phyloP scores from a whole-genome alignment of 2,888 invertebrate genomes.

The Tryphoninae sp. region DNA sequence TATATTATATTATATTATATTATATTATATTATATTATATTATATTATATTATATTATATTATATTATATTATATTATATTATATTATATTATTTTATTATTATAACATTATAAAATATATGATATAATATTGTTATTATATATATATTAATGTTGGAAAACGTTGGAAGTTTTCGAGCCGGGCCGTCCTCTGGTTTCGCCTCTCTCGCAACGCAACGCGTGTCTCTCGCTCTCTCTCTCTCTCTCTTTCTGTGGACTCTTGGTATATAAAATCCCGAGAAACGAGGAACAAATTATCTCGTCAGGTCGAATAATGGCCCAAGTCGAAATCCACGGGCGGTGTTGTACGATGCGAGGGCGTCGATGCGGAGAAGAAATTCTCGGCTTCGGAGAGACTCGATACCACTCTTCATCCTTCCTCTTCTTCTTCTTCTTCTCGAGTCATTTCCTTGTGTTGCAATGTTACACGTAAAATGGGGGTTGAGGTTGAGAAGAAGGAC shows the following conservation, averaged over 20 bases:
- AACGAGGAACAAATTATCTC: constrained; percentile 81
- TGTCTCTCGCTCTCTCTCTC: no score
- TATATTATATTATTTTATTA: no score
- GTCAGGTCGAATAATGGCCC: constrained; percentile 73
- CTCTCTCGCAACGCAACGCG: constrained; percentile 19
- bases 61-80: no score
- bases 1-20: no score
- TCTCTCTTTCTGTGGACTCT: constrained; percentile 2
- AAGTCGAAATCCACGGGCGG: constrained; percentile 70
- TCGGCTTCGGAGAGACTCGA: constrained; percentile 51
- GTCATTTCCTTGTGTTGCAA: constrained; percentile 69
- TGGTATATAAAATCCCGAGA: constrained; percentile 76
- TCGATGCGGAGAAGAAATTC: constrained; percentile 64
- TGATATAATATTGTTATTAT: no score
- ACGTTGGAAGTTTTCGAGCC: constrained; percentile 26
- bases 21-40: no score
- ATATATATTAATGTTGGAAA: constrained; percentile 44
- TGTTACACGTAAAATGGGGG: constrained; percentile 70
- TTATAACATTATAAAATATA: no score
- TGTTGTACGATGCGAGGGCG: constrained; percentile 62
- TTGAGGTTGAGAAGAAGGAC: constrained; percentile 1
- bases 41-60: no score
- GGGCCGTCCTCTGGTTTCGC: constrained; percentile 34
- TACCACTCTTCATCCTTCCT: no score
- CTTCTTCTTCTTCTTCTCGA: neutral